Percentiles rank a stretch among this genome's conserved stretches.
phyloP scores from a whole-genome alignment of 2,113 vertebrate genomes.

The Dendropsophus ebraccatus region DNA sequence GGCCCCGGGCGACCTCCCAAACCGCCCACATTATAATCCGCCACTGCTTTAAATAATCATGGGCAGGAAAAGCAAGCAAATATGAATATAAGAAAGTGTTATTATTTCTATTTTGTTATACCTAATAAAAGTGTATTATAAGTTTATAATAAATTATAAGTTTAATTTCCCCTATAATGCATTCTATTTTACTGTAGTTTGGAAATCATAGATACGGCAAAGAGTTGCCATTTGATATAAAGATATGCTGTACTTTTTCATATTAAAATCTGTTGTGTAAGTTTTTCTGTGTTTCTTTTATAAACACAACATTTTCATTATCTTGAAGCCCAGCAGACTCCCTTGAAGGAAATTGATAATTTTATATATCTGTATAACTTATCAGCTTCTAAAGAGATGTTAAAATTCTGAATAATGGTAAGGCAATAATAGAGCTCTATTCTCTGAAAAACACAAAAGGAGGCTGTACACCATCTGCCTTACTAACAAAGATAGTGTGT shows the following conservation, averaged over 20 bases:
- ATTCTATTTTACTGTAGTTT: background rate
- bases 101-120: background rate
- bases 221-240: background rate
- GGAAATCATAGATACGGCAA: background rate
- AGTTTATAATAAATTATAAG: background rate
- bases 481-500: too few species aligned
- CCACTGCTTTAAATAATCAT: too few species aligned
- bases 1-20: too few species aligned
- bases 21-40: too few species aligned
- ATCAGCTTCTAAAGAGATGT: background rate
- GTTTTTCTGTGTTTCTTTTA: background rate
- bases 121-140: too few species aligned
- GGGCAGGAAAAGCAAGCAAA: too few species aligned
- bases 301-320: slow-evolving; percentile 16
- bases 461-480: too few species aligned
- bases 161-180: background rate
- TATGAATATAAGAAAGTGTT: background rate
- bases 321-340: background rate
- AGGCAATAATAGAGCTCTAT: background rate
- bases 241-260: background rate
- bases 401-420: background rate
- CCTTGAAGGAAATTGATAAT: slow-evolving; percentile 5
- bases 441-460: background rate
- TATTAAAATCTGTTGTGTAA: background rate
- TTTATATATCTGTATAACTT: background rate